Conservation (phyloP, 2,113 vertebrate genomes). For the Phaethornis superciliosus region DNA sequence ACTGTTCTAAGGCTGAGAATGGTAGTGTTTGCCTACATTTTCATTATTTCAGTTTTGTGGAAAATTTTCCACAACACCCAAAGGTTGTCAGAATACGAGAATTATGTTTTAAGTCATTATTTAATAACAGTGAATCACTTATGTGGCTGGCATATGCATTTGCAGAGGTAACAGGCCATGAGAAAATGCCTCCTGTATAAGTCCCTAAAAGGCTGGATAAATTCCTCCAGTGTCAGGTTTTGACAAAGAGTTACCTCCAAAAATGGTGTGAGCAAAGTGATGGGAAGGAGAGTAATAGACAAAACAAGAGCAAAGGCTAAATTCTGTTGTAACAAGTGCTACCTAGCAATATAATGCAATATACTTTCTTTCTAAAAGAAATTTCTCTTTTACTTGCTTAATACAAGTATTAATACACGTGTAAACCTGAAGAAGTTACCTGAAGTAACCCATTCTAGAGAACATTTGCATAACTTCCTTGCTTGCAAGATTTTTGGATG, state of each 20-base stretch:
- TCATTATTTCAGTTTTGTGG: neutral
- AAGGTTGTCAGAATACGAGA: neutral
- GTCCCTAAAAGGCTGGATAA: neutral
- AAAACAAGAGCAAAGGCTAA: neutral
- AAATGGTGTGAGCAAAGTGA: neutral
- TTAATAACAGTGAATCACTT: neutral
- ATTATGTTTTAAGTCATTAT: neutral
- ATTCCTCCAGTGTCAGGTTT: neutral
- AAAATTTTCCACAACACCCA: neutral
- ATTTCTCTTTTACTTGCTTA: neutral
- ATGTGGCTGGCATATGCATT: neutral
- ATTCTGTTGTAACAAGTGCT: neutral
- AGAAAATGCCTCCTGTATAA: neutral
- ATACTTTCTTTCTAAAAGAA: neutral
- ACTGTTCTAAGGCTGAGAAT: accelerated
- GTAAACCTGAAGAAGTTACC: neutral
- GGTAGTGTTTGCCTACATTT: accelerated
- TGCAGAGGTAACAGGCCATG: neutral
- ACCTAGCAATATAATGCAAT: neutral
- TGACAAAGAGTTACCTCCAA: neutral
- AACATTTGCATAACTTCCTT: neutral
- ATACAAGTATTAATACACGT: neutral
- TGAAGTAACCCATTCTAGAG: neutral
- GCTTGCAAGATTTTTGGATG: neutral
- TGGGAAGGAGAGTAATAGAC: neutral